Conservation (phyloP, 2,113 vertebrate genomes). For the Picathartes gymnocephalus region DNA sequence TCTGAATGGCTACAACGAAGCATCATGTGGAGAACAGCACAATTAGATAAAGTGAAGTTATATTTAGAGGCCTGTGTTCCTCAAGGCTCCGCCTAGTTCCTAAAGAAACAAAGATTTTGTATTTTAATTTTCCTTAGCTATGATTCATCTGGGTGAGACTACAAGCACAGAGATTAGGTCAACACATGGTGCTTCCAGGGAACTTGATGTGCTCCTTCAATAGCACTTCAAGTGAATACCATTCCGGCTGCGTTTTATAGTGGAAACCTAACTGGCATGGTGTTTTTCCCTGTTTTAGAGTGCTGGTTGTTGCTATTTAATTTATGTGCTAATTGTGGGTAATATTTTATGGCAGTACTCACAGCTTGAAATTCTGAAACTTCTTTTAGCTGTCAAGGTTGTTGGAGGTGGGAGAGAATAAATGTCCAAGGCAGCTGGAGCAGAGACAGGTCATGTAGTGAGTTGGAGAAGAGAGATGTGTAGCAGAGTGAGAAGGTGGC, state of each 20-base stretch:
- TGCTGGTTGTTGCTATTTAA: not conserved
- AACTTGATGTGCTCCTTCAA: not conserved
- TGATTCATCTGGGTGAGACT: not conserved
- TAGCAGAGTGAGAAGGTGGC: not conserved
- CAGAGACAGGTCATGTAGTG: not conserved
- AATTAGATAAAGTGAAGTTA: not conserved
- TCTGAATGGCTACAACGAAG: not conserved
- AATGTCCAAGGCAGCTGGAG: not conserved
- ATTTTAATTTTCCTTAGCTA: not conserved
- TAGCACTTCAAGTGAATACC: not conserved
- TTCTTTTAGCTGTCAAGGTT: not conserved
- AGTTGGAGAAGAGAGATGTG: not conserved
- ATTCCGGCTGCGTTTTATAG: not conserved
- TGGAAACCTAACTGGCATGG: not conserved
- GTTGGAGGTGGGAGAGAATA: not conserved
- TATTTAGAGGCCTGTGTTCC: not conserved
- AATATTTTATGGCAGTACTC: not conserved
- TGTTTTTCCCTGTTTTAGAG: not conserved
- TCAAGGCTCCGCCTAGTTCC: not conserved
- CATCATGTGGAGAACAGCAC: not conserved
- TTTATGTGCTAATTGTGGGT: not conserved
- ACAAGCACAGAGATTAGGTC: not conserved
- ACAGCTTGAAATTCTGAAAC: not conserved
- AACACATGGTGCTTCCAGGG: not conserved
- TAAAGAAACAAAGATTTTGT: not conserved